These are phyloP conservation scores for Equus quagga DNA, from an alignment of 2,113 vertebrate genomes.

Conservation along the genomic window DNA sequence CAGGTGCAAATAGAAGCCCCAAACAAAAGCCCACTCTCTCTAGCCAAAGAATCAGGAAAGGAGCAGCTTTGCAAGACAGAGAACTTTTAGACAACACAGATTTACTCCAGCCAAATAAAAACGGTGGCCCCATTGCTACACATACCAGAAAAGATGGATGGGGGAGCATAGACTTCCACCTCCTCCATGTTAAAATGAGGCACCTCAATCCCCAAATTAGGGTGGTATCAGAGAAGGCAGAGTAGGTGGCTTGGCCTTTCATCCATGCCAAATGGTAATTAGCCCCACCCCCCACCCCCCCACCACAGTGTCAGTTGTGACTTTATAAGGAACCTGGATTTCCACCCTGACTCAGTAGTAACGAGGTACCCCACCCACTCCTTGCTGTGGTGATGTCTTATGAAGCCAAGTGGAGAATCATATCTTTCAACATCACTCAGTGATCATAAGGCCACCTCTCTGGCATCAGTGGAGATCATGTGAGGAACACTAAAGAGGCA, in stretches of 20 bases:
- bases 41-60: not conserved
- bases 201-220: accelerated
- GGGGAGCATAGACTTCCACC: not conserved
- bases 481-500: not conserved
- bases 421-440: not conserved
- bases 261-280: not conserved
- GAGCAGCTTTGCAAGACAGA: not conserved
- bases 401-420: not conserved
- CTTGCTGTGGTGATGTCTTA: not conserved
- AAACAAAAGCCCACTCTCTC: not conserved
- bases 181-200: not conserved
- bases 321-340: not conserved
- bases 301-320: not conserved
- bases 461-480: not conserved
- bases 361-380: not conserved
- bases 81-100: not conserved
- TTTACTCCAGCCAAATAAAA: not conserved
- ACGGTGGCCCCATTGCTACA: not conserved
- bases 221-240: not conserved
- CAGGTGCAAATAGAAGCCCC: not conserved
- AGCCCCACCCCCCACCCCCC: too few relatives aligned
- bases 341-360: not conserved
- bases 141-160: not conserved
- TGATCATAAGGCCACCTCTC: not conserved
- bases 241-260: not conserved